A percentile compares a stretch with the other conserved stretches of the same genome.
Conservation (phyloP, 1,140 invertebrate species). For the Meloidogyne chitwoodi region DNA sequence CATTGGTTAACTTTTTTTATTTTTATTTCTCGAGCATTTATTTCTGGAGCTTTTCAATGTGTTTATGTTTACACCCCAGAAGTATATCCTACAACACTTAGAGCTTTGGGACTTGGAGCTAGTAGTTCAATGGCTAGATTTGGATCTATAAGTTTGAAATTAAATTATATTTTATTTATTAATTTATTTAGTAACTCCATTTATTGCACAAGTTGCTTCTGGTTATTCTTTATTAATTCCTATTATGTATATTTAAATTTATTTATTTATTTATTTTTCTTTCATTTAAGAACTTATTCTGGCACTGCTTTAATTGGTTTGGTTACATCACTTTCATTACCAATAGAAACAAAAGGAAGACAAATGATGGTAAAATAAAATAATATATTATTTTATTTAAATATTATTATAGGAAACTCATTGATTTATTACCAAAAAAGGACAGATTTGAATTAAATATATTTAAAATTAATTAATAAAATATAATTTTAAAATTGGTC, state of each 20-base stretch:
- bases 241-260: slow-evolving; percentile 62
- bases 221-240: slow-evolving; percentile 71
- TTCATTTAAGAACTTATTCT: slow-evolving; percentile 67
- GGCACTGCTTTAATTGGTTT: slow-evolving; percentile 72
- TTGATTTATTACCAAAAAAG: not conserved
- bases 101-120: slow-evolving; percentile 79
- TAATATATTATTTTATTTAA: not conserved
- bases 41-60: slow-evolving; percentile 87
- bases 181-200: slow-evolving; percentile 71
- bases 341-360: slow-evolving; percentile 73
- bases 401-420: not conserved
- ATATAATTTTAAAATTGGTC: not conserved
- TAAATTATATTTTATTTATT: not conserved
- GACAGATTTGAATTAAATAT: no score
- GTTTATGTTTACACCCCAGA: slow-evolving; percentile 92
- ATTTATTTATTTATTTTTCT: not conserved
- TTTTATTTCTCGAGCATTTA: slow-evolving; percentile 82
- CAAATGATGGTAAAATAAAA: slow-evolving; percentile 49
- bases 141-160: slow-evolving; percentile 71
- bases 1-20: slow-evolving; percentile 77
- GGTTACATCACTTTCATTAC: slow-evolving; percentile 71
- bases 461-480: no score
- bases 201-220: slow-evolving; percentile 80
- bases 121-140: slow-evolving; percentile 83
- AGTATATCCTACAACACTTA: slow-evolving; percentile 81